These are phyloP conservation scores for Rotaria socialis DNA, from an alignment of 2,888 invertebrate genomes.

Conservation along the genomic window DNA sequence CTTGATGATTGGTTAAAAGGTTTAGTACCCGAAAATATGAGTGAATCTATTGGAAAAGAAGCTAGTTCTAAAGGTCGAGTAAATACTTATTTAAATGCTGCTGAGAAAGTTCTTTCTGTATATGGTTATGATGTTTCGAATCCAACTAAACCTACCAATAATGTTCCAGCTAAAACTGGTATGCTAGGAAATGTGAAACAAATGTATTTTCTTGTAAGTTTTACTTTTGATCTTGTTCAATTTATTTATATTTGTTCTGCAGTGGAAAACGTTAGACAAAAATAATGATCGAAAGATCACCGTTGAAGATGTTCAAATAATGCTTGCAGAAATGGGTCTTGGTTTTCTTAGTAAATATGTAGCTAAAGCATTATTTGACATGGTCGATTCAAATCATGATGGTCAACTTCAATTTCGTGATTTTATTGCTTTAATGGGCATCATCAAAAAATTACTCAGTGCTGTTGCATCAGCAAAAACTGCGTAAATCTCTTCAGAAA, in stretches of 20 bases:
- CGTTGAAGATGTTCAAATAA: not conserved
- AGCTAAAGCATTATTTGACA: slow-evolving; percentile 3
- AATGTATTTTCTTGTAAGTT: slow-evolving; percentile 16
- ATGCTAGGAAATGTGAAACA: not conserved
- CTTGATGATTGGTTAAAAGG: not conserved
- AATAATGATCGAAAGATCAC: slow-evolving; percentile 7
- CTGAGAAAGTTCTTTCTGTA: not conserved
- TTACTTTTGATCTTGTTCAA: not conserved
- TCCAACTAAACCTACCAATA: not conserved
- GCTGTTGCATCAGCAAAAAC: not conserved
- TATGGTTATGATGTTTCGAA: not conserved
- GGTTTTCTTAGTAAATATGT: not conserved
- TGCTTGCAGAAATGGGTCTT: not conserved
- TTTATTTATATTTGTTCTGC: no score
- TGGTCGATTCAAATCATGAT: slow-evolving; percentile 23
- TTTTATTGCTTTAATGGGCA: not conserved
- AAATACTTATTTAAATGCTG: not conserved
- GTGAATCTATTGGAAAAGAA: not conserved
- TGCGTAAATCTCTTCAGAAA: no score
- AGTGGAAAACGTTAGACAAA: slow-evolving; percentile 15
- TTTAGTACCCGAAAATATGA: not conserved
- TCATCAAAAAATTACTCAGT: not conserved
- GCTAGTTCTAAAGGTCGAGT: not conserved
- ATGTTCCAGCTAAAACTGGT: not conserved
- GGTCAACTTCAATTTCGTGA: slow-evolving; percentile 21